Evolutionary conservation across 1,140 invertebrate species (phyloP), one percentile per base, ranked within the genome.

Genomic region (Drosophila mauritiana): DNA sequence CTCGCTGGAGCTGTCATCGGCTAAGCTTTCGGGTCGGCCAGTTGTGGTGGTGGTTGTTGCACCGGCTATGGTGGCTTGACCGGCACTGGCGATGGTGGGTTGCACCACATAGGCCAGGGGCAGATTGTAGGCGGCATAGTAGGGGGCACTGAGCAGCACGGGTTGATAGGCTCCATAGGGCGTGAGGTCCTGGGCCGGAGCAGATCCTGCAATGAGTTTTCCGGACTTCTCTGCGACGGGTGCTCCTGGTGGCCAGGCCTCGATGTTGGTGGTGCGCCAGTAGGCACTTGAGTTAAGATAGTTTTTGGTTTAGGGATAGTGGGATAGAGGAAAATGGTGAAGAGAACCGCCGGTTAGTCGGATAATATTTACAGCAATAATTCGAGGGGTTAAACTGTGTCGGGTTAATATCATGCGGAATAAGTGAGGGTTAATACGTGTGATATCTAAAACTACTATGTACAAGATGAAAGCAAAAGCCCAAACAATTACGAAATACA

Each of bases 191-290:
- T 64, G 73, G 22, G 17, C n/a, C 42, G 57, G 17, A 59, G 37
- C 54, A 40, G 59, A 10, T 42, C 11, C 39, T 42, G 45, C 56
- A 15, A 45, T n/a, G 25, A 74, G 52, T 40, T 73, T 51, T 15
- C 43, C 55, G 36, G 51, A 36, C 43, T 36, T 36, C 31, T 52
- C 49, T 4, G 25, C 25, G 4, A 15, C n/a, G 25, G 48, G 31
- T 46, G 49, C 59, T 57, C 52, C 68, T 42, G 74, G 61, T 37
- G 90, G 90, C 90, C 90, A 91, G 49, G 64, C 64, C 65, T 91
- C 82, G 22, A 88, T 34, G 57, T 76, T 91, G 49, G 80, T 58
- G 42, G 82, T 88, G 58, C 83, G 83, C 90, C 90, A 91, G 52
- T 70, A 69, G 40, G 74, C 70, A 79, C 85, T 89, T 61, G 49